These are phyloP conservation scores for Catharus fuscescens DNA, from an alignment of 2,113 vertebrate genomes.

Conservation along the genomic window DNA sequence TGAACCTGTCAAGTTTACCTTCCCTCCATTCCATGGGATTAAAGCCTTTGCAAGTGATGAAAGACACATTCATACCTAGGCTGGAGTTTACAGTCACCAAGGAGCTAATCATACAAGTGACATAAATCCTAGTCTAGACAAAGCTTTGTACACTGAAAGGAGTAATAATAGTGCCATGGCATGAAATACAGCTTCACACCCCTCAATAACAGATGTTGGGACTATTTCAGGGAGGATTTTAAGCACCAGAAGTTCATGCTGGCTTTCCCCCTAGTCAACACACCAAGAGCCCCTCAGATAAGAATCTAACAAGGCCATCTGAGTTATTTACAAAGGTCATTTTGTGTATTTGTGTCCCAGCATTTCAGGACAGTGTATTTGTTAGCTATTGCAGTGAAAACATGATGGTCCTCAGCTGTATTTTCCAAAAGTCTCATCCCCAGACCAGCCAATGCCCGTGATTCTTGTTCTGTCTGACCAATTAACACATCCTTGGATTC, in stretches of 20 bases:
- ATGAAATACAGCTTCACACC: neutral
- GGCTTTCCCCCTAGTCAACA: neutral
- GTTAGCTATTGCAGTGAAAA: neutral
- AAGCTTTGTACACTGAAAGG: neutral
- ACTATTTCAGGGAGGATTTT: neutral
- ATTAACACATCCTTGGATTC: neutral
- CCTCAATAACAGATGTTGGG: neutral
- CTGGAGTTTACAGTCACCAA: constrained; percentile 12
- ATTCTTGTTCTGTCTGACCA: neutral
- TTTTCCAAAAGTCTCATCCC: neutral
- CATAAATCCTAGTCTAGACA: constrained; percentile 37
- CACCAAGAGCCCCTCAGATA: neutral
- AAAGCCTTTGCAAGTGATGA: constrained; percentile 6
- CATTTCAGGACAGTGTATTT: neutral
- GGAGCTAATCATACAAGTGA: constrained; percentile 19
- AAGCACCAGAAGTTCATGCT: neutral
- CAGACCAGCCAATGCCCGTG: neutral
- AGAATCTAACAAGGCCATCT: neutral
- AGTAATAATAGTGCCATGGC: neutral
- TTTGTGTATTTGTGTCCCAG: neutral
- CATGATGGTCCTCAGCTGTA: accelerated
- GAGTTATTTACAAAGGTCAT: neutral
- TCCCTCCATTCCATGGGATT: neutral
- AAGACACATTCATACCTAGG: constrained; percentile 19
- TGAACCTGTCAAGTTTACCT: neutral